Base-by-base conservation (phyloP, 2,888 invertebrate species). In the Plagodis dolabraria region DNA sequence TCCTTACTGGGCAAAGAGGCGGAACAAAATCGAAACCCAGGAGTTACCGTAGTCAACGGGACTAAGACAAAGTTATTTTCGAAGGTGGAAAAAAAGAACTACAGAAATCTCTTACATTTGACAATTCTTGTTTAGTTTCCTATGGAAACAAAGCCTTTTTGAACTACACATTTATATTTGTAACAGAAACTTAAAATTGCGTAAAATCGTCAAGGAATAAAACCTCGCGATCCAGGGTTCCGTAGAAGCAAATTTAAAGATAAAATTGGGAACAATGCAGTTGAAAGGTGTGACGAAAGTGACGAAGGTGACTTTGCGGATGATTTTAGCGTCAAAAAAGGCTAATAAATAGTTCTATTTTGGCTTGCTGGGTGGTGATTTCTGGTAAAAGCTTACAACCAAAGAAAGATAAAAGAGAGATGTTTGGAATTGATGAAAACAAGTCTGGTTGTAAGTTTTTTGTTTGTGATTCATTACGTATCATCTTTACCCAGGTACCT, bases 241-340 rank as follows among this genome's bases (percentile, higher is more conserved):
- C 44, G 47, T 51, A 49, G 11, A 53, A 53, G 49, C 5, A 42
- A 11, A 22, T 35, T 40, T 34, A 22, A 49, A 58, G 40, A 53
- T 47, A 43, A 56, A 36, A 38, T 46, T 12, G 47, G 40, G 33
- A 48, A 51, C 35, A 49, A 42, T 63, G 44, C 7, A 57, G 47
- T 46, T 57, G 61, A 68, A 69, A 71, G 64, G 72, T 64, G 68
- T 72, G 70, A 71, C 74, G 47, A 68, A 73, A 71, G 64, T 57
- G 64, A 67, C 47, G 51, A 57, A 69, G 65, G 63, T 49, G 58
- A 49, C 45, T 61, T 47, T 53, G 40, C 47, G 51, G 53, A 57
- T 56, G 47, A 33, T 42, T 44, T 5, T 36, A 38, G 33, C 11
- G 10, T 11, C n/a, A 49, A 50, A 40, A 49, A 50, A 40, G 10